Evolutionary conservation across 1,140 invertebrate species (phyloP), one percentile per base, ranked within the genome.

Genomic region (Brachionus rotundiformis): DNA sequence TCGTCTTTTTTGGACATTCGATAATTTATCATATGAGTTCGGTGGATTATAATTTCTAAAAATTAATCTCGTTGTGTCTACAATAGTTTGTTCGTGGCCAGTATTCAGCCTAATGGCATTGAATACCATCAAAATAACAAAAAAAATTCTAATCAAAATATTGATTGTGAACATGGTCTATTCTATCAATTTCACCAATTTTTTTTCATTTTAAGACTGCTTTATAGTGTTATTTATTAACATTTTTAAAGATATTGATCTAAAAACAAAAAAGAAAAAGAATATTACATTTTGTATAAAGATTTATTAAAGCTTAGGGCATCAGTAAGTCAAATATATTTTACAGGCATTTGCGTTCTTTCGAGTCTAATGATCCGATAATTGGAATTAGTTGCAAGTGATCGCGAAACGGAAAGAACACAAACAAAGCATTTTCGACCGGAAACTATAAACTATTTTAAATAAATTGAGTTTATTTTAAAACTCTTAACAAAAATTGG

Each of bases 381-480:
- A 36, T 68, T 68, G 16, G 29, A 36, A 36, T 68, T 68, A 8
- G n/a, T 63, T 63, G 61, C 61, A 63, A 63, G 61, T 63, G 61
- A 8, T 29, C n/a, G 47, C 47, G 19, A 54, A 54, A 54, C 47
- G 47, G 47, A 54, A 19, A 54, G 19, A 54, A 54, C 6, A 68
- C 31, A 33, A 33, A 68, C 33, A 19, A 33, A 33, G 33, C 29
- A 33, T 36, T 36, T 19, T 33, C 5, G 7, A 16, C 63, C 63
- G 63, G 63, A 68, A 68, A 36, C 63, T 68, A 33, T 68, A 68
- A 33, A 68, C 29, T 39, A 33, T 16, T 68, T 68, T 36, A 36
- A 68, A 68, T 36, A 68, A 68, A 68, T 68, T 68, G 63, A 33
- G 27, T 68, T 68, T 68, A 36, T 68, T 68, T 68, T 68, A 36